These are phyloP conservation scores for Zaprionus lachaisei DNA, from an alignment of 1,140 invertebrate species.

Conservation along the genomic window DNA sequence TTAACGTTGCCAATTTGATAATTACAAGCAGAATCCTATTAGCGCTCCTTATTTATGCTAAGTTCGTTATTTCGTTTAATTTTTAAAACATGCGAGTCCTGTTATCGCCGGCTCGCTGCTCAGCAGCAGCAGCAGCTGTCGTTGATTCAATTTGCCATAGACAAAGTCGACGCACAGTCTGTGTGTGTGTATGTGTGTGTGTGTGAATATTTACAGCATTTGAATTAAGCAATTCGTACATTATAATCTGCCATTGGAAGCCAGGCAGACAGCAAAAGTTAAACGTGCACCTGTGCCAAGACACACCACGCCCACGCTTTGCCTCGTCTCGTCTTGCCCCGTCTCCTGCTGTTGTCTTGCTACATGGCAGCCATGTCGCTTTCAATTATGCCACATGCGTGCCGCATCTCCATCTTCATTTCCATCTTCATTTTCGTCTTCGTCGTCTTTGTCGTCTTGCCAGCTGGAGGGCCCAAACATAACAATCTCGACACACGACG, in stretches of 20 bases:
- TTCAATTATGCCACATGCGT: slow-evolving; percentile 80
- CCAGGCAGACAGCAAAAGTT: slow-evolving; percentile 45
- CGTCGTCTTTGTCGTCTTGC: slow-evolving; percentile 14
- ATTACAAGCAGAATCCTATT: slow-evolving; percentile 80
- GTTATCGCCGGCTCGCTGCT: slow-evolving; percentile 49
- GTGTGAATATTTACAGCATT: slow-evolving; percentile 56
- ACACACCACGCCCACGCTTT: neutral
- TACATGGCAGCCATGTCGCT: slow-evolving; percentile 62
- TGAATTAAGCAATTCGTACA: slow-evolving; percentile 78
- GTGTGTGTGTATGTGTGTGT: slow-evolving; percentile 20
- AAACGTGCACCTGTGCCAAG: slow-evolving; percentile 51
- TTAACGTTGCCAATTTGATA: slow-evolving; percentile 65
- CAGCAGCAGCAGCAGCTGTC: slow-evolving; percentile 42
- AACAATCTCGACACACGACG: slow-evolving; percentile 66
- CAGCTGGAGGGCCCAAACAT: slow-evolving; percentile 41
- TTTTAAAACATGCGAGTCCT: slow-evolving; percentile 73
- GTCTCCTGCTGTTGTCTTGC: slow-evolving; percentile 16
- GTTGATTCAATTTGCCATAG: slow-evolving; percentile 74
- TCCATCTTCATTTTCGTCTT: slow-evolving; percentile 8
- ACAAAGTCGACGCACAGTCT: slow-evolving; percentile 29
- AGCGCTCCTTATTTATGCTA: slow-evolving; percentile 73
- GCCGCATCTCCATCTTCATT: slow-evolving; percentile 57
- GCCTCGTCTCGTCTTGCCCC: neutral
- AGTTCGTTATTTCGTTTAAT: slow-evolving; percentile 73
- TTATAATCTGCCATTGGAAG: slow-evolving; percentile 75